A percentile compares a stretch with the other conserved stretches of the same genome.
Evolutionary conservation across 2,113 vertebrate species (phyloP).

Genomic region (Hippocampus guttulatus): DNA sequence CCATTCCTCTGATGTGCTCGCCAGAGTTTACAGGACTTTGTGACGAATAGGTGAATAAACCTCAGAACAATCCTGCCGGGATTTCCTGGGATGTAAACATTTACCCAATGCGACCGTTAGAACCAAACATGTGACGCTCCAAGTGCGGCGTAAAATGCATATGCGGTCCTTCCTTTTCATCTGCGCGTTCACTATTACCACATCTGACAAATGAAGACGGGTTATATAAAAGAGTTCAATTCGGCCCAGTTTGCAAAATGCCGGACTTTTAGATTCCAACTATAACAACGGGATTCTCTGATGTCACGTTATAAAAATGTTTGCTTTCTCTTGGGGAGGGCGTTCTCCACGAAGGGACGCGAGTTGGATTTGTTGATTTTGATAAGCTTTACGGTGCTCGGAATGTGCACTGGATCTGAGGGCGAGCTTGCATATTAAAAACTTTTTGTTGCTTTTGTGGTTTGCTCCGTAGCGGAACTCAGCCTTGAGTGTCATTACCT

Average conservation of each 20-base stretch:
- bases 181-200: conserved; percentile 14
- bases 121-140: conserved; percentile 3
- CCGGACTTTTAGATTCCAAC: conserved; percentile 42
- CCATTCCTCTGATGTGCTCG: conserved; percentile 25
- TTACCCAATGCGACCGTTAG: conserved; percentile 2
- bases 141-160: conserved; percentile 9
- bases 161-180: conserved; percentile 10
- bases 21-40: conserved; percentile 26
- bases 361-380: conserved; percentile 17
- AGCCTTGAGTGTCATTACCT: conserved; percentile 32
- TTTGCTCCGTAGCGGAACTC: conserved; percentile 1
- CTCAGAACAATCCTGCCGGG: conserved; percentile 1
- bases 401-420: conserved; percentile 17
- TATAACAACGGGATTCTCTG: conserved; percentile 28
- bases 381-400: conserved; percentile 12
- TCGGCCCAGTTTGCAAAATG: conserved; percentile 26
- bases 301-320: conserved; percentile 51
- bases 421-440: conserved; percentile 12
- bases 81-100: conserved; percentile 22
- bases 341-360: conserved; percentile 18
- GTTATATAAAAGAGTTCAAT: conserved; percentile 26
- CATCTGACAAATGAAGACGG: conserved; percentile 10
- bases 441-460: conserved; percentile 11
- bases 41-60: conserved; percentile 22
- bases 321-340: conserved; percentile 35